phyloP scores from a whole-genome alignment of 92 coral and sea anemone species.

The Palythoa caribaeorum region DNA sequence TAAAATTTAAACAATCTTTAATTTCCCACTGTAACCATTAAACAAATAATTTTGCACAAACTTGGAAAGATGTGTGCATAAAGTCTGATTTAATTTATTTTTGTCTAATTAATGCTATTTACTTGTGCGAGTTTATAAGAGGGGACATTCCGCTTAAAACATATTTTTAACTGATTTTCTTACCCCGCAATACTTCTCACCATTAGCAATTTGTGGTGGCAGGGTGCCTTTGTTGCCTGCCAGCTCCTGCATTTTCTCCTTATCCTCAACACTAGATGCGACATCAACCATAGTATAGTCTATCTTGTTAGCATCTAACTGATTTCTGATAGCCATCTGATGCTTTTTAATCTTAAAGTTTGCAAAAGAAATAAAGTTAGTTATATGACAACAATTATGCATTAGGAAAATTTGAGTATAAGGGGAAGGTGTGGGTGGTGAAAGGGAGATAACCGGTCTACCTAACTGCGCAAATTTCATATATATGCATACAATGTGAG shows the following conservation, averaged over 20 bases:
- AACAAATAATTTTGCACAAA: no score
- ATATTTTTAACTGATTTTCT: neutral
- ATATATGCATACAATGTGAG: no score
- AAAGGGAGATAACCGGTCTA: no score
- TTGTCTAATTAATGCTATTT: no score
- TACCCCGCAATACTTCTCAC: constrained; percentile 39
- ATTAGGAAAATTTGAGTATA: no score
- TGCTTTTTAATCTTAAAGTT: constrained; percentile 7
- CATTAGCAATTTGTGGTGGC: constrained; percentile 91
- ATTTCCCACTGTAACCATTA: no score
- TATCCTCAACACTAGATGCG: constrained; percentile 66
- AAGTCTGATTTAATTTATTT: no score
- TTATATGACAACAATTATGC: neutral
- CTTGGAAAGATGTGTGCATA: no score
- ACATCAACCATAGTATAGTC: constrained; percentile 70
- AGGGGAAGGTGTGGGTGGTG: no score
- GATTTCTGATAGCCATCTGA: constrained; percentile 30
- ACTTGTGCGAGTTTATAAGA: neutral
- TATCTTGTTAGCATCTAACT: constrained; percentile 63
- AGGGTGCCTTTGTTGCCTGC: constrained; percentile 63
- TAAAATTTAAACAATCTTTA: no score
- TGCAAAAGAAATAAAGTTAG: neutral
- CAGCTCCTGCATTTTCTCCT: constrained; percentile 83
- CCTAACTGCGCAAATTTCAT: no score
- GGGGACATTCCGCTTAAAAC: no score